phyloP scores from a whole-genome alignment of 2,888 invertebrate genomes.

The Pteria penguin region DNA sequence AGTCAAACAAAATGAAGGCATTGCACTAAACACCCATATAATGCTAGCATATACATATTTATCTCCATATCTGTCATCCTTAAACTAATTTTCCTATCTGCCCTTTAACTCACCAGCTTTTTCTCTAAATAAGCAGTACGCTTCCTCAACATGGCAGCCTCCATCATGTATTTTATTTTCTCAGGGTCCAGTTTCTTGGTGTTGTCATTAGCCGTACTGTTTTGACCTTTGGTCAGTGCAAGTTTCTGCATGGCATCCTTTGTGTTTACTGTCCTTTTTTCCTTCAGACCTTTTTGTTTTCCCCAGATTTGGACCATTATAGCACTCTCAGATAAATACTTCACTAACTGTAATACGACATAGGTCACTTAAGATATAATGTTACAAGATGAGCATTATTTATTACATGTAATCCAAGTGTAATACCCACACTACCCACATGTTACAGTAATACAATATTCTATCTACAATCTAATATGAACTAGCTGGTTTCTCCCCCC shows the following conservation, averaged over 20 bases:
- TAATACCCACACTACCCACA: no score
- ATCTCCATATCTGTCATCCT: no score
- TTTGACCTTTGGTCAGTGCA: slow-evolving; percentile 56
- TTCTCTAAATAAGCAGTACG: slow-evolving; percentile 80
- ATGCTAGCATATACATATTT: no score
- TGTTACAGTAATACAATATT: no score
- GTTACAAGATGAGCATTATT: no score
- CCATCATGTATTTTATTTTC: slow-evolving; percentile 81
- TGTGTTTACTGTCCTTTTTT: slow-evolving; percentile 67
- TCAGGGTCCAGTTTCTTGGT: slow-evolving; percentile 79
- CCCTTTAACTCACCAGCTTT: slow-evolving; percentile 79
- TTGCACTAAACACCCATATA: no score
- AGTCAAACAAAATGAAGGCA: no score
- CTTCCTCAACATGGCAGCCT: slow-evolving; percentile 80
- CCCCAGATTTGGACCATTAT: slow-evolving; percentile 82
- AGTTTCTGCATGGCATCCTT: slow-evolving; percentile 61
- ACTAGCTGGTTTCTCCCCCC: no score
- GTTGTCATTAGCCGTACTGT: slow-evolving; percentile 67
- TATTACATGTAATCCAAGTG: no score
- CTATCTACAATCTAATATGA: no score
- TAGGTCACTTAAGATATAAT: no score
- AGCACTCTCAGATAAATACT: slow-evolving; percentile 80
- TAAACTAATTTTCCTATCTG: no score
- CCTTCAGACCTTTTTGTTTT: slow-evolving; percentile 79
- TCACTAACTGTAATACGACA: slow-evolving; percentile 81